Evolutionary conservation across 2,113 vertebrate genomes (phyloP).

Genomic region (Eidolon helvum): DNA sequence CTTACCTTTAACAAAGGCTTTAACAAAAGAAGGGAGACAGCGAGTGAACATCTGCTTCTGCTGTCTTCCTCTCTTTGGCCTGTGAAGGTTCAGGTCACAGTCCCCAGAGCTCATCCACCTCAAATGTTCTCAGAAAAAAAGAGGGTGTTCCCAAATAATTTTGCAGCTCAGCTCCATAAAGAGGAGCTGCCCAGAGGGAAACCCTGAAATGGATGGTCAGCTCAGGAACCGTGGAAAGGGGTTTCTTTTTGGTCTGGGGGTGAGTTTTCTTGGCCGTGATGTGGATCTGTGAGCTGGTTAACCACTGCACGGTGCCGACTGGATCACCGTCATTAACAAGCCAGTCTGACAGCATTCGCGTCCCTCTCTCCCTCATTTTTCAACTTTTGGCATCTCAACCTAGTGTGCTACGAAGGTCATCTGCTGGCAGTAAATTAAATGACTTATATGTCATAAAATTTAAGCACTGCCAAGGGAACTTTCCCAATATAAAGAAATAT

Average conservation of each 20-base stretch:
- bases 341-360: background rate
- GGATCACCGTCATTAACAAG: background rate
- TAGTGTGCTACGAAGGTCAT: background rate
- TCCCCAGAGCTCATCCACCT: background rate
- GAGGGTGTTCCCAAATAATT: background rate
- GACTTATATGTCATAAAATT: background rate
- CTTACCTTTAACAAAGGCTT: slow-evolving; percentile 38
- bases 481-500: slow-evolving; percentile 38
- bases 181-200: background rate
- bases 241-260: background rate
- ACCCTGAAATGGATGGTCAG: background rate
- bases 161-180: background rate
- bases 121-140: background rate
- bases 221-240: background rate
- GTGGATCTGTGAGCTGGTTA: background rate
- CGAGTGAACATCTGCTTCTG: background rate
- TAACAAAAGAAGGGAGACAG: background rate
- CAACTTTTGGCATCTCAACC: background rate
- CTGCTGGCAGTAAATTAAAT: slow-evolving; percentile 43
- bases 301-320: background rate
- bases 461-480: slow-evolving; percentile 6
- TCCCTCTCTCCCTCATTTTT: background rate
- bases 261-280: background rate
- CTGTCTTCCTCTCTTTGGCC: background rate
- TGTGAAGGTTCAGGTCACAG: background rate